phyloP scores from a whole-genome alignment of 2,888 invertebrate genomes.

The Agrotis exclamationis region DNA sequence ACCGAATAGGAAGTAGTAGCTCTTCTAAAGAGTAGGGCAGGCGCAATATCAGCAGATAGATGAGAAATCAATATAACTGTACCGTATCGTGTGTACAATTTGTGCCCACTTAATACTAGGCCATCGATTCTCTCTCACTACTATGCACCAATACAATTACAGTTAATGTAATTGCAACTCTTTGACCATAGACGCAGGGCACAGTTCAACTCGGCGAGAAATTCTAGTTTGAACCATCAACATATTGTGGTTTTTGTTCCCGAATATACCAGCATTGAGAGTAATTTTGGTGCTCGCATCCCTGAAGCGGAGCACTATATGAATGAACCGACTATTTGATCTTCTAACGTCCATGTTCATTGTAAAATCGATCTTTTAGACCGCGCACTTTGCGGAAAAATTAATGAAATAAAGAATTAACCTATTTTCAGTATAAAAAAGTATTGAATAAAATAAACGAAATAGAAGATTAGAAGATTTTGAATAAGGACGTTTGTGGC shows the following conservation, averaged over 20 bases:
- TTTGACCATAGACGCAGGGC: neutral
- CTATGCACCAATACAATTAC: slow-evolving; percentile 17
- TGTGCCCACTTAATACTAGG: slow-evolving; percentile 21
- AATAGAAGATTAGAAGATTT: too few species aligned
- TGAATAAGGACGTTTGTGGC: too few species aligned
- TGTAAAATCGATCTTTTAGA: too few species aligned
- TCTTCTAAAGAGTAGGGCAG: neutral
- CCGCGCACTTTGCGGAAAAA: too few species aligned
- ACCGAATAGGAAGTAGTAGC: too few species aligned
- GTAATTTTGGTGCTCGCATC: neutral
- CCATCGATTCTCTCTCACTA: slow-evolving; percentile 1
- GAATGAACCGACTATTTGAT: neutral
- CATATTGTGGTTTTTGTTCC: neutral
- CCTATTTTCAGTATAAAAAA: too few species aligned
- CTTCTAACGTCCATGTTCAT: too few species aligned
- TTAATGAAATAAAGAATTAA: too few species aligned
- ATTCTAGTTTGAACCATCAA: slow-evolving; percentile 1
- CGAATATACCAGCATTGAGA: neutral
- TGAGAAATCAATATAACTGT: neutral
- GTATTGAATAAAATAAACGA: too few species aligned
- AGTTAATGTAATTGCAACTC: slow-evolving; percentile 21
- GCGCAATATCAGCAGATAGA: neutral
- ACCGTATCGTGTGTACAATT: neutral
- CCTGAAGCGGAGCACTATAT: neutral
- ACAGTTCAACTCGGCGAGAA: slow-evolving; percentile 8